Percentiles rank a stretch among this genome's conserved stretches.
phyloP scores from a whole-genome alignment of 2,113 vertebrate species.

The Elachura formosa region DNA sequence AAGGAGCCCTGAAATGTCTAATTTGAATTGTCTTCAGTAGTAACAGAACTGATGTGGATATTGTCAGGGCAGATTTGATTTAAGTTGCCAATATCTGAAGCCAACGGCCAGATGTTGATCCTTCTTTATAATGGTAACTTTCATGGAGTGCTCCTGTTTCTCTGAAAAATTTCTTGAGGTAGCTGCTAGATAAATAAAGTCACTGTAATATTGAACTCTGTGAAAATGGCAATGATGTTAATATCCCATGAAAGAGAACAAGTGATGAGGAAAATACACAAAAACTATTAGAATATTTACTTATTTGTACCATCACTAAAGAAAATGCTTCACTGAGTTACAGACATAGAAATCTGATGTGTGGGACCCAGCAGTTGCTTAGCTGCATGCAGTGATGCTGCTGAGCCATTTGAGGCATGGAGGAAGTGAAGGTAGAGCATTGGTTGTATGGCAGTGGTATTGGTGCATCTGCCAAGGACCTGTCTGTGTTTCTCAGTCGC shows the following conservation, averaged over 20 bases:
- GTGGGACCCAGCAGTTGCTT: background rate
- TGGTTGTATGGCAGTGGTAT: accelerated
- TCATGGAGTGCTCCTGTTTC: background rate
- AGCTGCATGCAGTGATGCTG: background rate
- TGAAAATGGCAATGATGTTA: background rate
- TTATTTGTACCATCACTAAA: background rate
- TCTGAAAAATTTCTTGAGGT: background rate
- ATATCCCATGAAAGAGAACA: background rate
- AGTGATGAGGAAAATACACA: background rate
- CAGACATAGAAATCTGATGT: background rate
- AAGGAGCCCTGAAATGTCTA: background rate
- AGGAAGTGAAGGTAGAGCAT: background rate
- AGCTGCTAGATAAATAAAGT: background rate
- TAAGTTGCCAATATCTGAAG: background rate
- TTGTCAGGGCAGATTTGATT: background rate
- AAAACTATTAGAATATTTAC: background rate
- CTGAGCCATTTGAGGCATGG: background rate
- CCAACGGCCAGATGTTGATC: background rate
- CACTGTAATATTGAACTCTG: background rate
- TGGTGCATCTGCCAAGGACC: background rate
- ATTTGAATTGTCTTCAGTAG: background rate
- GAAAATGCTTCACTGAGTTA: background rate
- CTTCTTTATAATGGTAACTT: background rate
- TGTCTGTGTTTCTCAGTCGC: background rate
- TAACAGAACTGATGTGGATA: background rate